Evolutionary conservation across 2,888 invertebrate genomes (phyloP).

Genomic region (Drosophila macrospina): DNA sequence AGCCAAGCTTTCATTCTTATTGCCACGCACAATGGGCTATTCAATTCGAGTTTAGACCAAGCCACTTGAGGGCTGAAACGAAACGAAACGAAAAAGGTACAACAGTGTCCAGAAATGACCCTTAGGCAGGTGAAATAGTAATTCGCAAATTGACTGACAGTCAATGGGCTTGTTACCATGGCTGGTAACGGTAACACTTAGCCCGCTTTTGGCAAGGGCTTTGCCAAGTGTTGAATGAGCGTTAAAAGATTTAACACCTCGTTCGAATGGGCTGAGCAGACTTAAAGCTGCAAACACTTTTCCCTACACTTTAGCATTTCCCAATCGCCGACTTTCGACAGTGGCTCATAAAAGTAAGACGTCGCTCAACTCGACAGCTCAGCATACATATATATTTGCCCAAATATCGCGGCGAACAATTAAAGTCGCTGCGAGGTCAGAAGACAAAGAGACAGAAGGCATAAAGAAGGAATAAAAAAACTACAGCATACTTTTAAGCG

Average conservation of each 20-base stretch:
- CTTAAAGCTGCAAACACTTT: conserved; percentile 4
- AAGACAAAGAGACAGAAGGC: conserved; percentile 14
- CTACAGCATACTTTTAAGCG: conserved; percentile 38
- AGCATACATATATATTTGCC: conserved; percentile 16
- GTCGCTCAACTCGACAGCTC: conserved; percentile 32
- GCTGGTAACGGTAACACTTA: conserved; percentile 49
- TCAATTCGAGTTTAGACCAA: conserved; percentile 33
- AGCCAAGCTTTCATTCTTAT: conserved; percentile 39
- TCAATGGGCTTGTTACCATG: conserved; percentile 53
- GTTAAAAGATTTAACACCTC: conserved; percentile 59
- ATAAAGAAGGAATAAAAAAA: conserved; percentile 23
- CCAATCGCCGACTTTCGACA: conserved; percentile 14
- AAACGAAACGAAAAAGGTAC: conserved; percentile 42
- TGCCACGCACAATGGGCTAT: conserved; percentile 37
- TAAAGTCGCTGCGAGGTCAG: conserved; percentile 68
- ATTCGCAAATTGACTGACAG: conserved; percentile 75
- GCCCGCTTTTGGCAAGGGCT: conserved; percentile 30
- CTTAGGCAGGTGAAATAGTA: conserved; percentile 69
- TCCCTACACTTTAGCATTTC: conserved; percentile 9
- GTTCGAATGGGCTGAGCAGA: conserved; percentile 33
- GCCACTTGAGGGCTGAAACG: conserved; percentile 24
- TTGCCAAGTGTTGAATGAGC: conserved; percentile 29
- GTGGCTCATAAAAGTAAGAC: conserved; percentile 40
- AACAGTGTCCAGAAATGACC: conserved; percentile 33
- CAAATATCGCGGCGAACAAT: conserved; percentile 39